Percentiles rank a stretch among this genome's conserved stretches.
phyloP scores from a whole-genome alignment of 2,113 vertebrate species.

The Chrysemys picta region DNA sequence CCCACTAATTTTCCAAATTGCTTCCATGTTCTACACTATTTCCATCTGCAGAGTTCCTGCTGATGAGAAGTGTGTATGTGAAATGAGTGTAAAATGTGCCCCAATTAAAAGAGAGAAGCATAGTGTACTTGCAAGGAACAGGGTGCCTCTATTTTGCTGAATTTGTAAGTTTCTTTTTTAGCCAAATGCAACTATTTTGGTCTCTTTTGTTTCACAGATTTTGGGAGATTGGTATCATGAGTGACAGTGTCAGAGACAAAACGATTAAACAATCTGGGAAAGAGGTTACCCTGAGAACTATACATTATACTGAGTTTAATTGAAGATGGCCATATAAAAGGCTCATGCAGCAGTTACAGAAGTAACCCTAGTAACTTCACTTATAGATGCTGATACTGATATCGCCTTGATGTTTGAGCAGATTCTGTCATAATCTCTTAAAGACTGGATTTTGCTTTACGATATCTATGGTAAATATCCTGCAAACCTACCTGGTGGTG shows the following conservation, averaged over 20 bases:
- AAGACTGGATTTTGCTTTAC: too few relatives aligned
- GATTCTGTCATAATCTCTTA: too few relatives aligned
- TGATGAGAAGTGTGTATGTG: neutral
- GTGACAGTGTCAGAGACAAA: neutral
- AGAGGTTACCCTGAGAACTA: neutral
- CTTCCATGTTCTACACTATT: constrained; percentile 1
- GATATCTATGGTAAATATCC: too few relatives aligned
- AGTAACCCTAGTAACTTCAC: neutral
- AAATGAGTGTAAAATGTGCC: neutral
- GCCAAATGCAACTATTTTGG: neutral
- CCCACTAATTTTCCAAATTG: constrained; percentile 6
- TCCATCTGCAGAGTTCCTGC: neutral
- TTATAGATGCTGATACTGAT: too few relatives aligned
- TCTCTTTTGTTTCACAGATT: neutral
- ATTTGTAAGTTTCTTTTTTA: neutral
- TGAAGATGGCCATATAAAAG: neutral
- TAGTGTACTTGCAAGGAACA: neutral
- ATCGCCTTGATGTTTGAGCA: too few relatives aligned
- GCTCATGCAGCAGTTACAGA: too few relatives aligned
- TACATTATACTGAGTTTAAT: neutral
- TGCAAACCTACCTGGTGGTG: neutral
- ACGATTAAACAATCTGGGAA: neutral
- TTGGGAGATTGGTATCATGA: neutral
- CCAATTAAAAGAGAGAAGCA: neutral
- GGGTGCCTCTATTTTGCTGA: neutral